Evolutionary conservation across 2,797 vertebrate genomes (phyloP), one percentile per base, ranked within the genome.

Genomic region (Tokudaia tokunoshimensis): DNA sequence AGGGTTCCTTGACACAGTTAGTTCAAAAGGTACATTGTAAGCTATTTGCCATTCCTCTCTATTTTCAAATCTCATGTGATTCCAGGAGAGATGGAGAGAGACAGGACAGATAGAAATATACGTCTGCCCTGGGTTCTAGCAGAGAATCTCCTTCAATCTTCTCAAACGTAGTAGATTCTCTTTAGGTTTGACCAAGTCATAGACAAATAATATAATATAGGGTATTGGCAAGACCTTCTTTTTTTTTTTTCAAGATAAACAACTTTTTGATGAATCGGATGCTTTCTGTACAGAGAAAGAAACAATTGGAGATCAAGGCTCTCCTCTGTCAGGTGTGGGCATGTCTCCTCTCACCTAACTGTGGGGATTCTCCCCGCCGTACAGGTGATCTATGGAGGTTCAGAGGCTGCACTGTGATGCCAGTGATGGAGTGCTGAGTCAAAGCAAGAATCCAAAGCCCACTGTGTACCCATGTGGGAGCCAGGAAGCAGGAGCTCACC

Each of bases 141-240:
- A 59, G 50, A 72, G 79, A 75, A 13, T 74, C 83, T 93, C 37
- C 86, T 44, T 44, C 87, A 37, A 11, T 93, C 80, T 87, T 74
- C 61, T 75, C 93, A 70, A 97, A 96, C 22, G 95, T 4, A 74
- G 67, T 74, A 65, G 44, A 80, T 91, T 92, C 74, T 80, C 93
- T 89, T 94, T 65, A 55, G 87, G 86, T 94, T 94, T 37, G 24
- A 29, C 61, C 41, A 95, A 98, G 88, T 92, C 88, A 74, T 50
- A 52, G 83, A n/a, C 29, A 89, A 89, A 94, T 79, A 87, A 3
- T 50, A 67, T 79, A 79, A 76, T 67, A 55, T 19, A 0, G 44
- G n/a, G 8, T 81, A 7, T 61, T 74, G 61, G 13, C 63, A 10
- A 87, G 24, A 84, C 41, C 86, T 55, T n/a, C n/a, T 80, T 24